Base-by-base conservation (phyloP, 2,888 invertebrate species). In the Abscondita cerata region DNA sequence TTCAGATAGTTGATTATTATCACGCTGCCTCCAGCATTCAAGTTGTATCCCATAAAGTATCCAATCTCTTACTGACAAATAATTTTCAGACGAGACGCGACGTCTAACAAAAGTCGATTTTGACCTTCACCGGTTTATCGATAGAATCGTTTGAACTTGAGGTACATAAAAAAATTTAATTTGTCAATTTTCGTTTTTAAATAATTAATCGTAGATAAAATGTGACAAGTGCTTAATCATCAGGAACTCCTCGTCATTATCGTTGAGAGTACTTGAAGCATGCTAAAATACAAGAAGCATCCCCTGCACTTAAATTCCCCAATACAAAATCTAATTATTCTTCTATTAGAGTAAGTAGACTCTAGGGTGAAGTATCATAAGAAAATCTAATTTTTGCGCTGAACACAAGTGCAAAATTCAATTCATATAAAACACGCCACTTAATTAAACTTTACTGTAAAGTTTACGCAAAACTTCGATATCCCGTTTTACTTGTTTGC, bases 151-250 rank as follows among this genome's bases (percentile, higher is more conserved):
- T n/a, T n/a, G n/a, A n/a, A n/a, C n/a, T n/a, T n/a, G n/a, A n/a
- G n/a, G n/a, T n/a, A 36, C 11, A 8, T 36, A 36, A 36, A 16
- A 6, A 15, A 41, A 15, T 15, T 9, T 6, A 38, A 38, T 8
- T n/a, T 18, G 41, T 1, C 16, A 41, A 41, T 53, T 33, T 44
- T 60, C 46, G 18, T 50, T 9, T 38, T 40, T 51, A 62, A 62
- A 57, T 62, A 62, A 62, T 62, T 62, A 62, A 62, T 57, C 53
- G 57, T 20, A 62, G 62, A 62, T 58, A 58, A 58, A 57, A 63
- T 55, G 63, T 63, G 63, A 63, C 58, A 63, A 63, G 63, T 58
- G 55, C 54, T 63, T 63, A 63, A 63, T 63, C 63, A 63, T 63
- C 59, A 44, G 51, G 54, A 63, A 63, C 47, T 54, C 48, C 54